Percentiles rank a stretch among this genome's conserved stretches.
phyloP scores from a whole-genome alignment of 64 coral and sea anemone genomes.

The Anthopleura sola region DNA sequence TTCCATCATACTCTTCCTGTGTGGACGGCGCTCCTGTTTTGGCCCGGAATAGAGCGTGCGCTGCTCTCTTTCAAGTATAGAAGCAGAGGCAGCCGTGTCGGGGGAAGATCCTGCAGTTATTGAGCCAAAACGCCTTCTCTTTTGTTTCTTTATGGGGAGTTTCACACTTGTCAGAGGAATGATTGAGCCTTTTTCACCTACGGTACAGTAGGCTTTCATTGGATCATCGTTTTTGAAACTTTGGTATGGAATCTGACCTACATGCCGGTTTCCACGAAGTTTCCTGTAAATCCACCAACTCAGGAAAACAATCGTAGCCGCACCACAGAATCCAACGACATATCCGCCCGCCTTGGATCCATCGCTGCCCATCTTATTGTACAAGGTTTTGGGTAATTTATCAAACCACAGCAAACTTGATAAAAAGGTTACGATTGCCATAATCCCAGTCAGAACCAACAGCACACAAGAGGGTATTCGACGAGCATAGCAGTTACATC shows the following conservation, averaged over 20 bases:
- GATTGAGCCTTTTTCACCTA: not conserved
- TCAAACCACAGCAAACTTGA: not conserved
- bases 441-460: not conserved
- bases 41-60: not conserved
- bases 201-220: not conserved
- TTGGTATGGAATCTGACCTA: not conserved
- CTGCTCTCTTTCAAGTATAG: not conserved
- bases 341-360: not conserved
- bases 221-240: not conserved
- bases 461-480: not conserved
- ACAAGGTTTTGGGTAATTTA: not conserved
- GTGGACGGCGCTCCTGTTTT: not conserved
- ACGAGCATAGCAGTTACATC: constrained; percentile 1
- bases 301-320: not conserved
- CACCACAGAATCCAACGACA: not conserved
- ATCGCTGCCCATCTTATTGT: not conserved
- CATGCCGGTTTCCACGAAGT: not conserved
- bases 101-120: not conserved
- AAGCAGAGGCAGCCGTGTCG: not conserved
- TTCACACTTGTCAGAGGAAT: not conserved
- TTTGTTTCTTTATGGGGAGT: not conserved
- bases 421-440: not conserved
- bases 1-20: not conserved
- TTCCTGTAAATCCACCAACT: not conserved
- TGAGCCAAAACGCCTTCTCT: not conserved